Evolutionary conservation across 1,140 invertebrate species (phyloP).

Genomic region (Hylaeus anthracinus): DNA sequence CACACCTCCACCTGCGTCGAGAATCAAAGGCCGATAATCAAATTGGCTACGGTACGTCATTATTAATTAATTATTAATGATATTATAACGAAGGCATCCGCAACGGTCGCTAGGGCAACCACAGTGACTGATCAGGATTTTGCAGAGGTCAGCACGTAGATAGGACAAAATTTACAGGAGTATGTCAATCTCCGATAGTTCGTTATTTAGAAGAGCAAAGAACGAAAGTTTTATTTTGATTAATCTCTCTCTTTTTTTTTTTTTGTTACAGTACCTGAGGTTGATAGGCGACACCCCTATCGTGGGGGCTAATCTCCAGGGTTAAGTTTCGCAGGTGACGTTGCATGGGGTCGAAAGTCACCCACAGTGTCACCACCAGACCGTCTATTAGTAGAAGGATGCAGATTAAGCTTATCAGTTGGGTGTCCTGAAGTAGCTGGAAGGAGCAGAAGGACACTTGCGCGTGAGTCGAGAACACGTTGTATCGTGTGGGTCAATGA

Average conservation of each 20-base stretch:
- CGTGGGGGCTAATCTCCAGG: slow-evolving; percentile 87
- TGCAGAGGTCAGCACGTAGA: no score
- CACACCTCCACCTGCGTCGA: slow-evolving; percentile 90
- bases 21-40: slow-evolving; percentile 57
- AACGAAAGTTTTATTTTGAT: no score
- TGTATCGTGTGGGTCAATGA: no score
- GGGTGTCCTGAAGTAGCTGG: slow-evolving; percentile 90
- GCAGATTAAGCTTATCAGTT: slow-evolving; percentile 90
- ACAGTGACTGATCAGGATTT: no score
- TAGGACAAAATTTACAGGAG: no score
- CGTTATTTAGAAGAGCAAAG: no score
- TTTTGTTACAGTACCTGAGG: slow-evolving; percentile 85
- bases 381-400: slow-evolving; percentile 89
- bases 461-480: no score
- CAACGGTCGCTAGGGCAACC: neutral
- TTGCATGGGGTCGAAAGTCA: slow-evolving; percentile 91
- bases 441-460: slow-evolving; percentile 8
- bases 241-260: neutral
- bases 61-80: neutral
- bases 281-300: slow-evolving; percentile 91
- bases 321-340: slow-evolving; percentile 91
- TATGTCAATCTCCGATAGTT: no score
- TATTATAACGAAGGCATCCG: slow-evolving; percentile 24
- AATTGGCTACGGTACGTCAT: slow-evolving; percentile 52
- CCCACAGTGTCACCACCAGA: slow-evolving; percentile 90